Evolutionary conservation across 2,888 invertebrate species (phyloP).

Genomic region (Adineta ricciae): DNA sequence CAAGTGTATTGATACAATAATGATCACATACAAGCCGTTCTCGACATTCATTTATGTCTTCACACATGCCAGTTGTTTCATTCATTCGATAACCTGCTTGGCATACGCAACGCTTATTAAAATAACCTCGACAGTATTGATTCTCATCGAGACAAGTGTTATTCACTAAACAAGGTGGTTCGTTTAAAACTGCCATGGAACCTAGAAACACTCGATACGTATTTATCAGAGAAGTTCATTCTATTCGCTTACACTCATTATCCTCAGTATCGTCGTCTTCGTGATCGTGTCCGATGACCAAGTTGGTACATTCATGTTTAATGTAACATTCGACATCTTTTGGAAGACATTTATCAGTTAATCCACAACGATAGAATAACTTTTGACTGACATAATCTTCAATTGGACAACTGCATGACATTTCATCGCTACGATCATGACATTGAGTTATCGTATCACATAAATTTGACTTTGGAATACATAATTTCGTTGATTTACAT

Average conservation of each 20-base stretch:
- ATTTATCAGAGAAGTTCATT: too few relatives aligned
- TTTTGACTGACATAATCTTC: not conserved
- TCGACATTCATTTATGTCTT: slow-evolving; percentile 15
- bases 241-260: not conserved
- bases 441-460: slow-evolving; percentile 20
- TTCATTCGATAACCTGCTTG: slow-evolving; percentile 25
- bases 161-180: not conserved
- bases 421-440: slow-evolving; percentile 19
- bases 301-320: not conserved
- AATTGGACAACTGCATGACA: slow-evolving; percentile 11
- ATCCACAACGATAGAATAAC: slow-evolving; percentile 15
- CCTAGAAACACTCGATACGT: not conserved
- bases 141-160: not conserved
- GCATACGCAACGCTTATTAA: slow-evolving; percentile 27
- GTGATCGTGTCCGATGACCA: not conserved
- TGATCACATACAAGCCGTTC: slow-evolving; percentile 28
- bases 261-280: not conserved
- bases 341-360: not conserved
- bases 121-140: slow-evolving; percentile 1
- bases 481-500: not conserved
- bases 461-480: not conserved
- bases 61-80: slow-evolving; percentile 24
- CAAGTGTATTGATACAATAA: slow-evolving; percentile 30
- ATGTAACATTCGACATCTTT: not conserved
- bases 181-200: not conserved